Conservation (phyloP, 2,797 vertebrate species). For the Taenioides sp. region DNA sequence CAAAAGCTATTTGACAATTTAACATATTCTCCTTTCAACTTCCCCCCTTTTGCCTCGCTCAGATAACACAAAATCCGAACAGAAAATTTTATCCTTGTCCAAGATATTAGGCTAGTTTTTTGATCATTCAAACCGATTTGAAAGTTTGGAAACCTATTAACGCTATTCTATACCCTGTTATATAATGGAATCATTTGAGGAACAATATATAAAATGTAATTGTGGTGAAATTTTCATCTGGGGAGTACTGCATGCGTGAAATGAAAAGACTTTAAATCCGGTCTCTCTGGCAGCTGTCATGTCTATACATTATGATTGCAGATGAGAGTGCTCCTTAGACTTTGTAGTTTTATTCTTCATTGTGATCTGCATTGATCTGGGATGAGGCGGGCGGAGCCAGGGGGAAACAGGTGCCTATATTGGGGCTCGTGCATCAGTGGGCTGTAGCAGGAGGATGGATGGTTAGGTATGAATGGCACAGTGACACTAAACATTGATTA, state of each 20-base stretch:
- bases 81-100: neutral
- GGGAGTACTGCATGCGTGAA: neutral
- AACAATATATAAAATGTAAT: neutral
- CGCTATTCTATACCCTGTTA: neutral
- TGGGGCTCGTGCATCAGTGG: slow-evolving; percentile 40
- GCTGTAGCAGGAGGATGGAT: slow-evolving; percentile 43
- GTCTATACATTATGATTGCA: slow-evolving; percentile 18
- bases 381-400: slow-evolving; percentile 24
- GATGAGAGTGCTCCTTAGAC: neutral
- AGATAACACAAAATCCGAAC: no score
- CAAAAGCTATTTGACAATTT: no score
- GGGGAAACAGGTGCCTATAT: slow-evolving; percentile 55
- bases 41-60: no score
- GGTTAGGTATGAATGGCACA: slow-evolving; percentile 28
- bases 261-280: neutral
- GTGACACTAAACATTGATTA: slow-evolving; percentile 51
- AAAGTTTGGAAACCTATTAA: neutral
- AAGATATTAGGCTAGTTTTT: neutral
- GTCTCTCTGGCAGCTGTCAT: slow-evolving; percentile 22
- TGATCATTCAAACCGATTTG: neutral
- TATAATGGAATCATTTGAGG: neutral
- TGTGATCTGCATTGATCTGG: slow-evolving; percentile 46
- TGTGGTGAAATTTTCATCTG: neutral
- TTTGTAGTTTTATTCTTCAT: slow-evolving; percentile 25
- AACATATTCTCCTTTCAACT: no score